These are phyloP conservation scores for Dasypogon diadema DNA, from an alignment of 2,888 invertebrate genomes.

Conservation along the genomic window DNA sequence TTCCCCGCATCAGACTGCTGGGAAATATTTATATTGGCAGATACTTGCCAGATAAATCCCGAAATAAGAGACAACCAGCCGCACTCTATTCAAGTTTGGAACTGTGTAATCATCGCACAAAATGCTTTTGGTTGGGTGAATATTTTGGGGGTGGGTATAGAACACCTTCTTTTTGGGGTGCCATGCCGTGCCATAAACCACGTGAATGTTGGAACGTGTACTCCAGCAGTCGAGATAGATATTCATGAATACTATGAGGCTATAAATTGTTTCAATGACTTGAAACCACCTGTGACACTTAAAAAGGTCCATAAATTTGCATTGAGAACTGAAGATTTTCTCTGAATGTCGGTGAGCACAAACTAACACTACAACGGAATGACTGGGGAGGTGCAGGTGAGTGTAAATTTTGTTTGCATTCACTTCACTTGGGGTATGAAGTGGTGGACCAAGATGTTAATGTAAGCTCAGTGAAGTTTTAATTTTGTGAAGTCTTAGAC, in stretches of 20 bases:
- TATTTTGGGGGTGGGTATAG: not conserved
- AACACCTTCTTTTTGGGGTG: not conserved
- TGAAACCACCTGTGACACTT: conserved; percentile 58
- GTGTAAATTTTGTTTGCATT: conserved; percentile 19
- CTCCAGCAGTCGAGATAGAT: conserved; percentile 6
- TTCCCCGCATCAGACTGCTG: not conserved
- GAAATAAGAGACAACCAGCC: conserved; percentile 40
- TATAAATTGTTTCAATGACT: conserved; percentile 57
- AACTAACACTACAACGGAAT: not conserved
- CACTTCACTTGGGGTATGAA: not conserved
- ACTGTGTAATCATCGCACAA: conserved; percentile 36
- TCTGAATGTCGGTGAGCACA: conserved; percentile 31
- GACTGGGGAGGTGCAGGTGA: not conserved
- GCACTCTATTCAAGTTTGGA: conserved; percentile 2
- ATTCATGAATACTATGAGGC: conserved; percentile 50
- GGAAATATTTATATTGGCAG: conserved; percentile 32
- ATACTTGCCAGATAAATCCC: conserved; percentile 39
- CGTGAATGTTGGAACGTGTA: not conserved
- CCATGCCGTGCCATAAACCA: not conserved
- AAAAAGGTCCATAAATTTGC: conserved; percentile 57
- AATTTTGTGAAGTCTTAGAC: conserved; percentile 6
- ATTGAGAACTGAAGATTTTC: conserved; percentile 53
- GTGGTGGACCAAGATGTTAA: conserved; percentile 1
- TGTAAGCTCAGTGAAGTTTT: not conserved
- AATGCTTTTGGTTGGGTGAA: conserved; percentile 23